Base-by-base conservation (phyloP, 2,113 vertebrate genomes). In the Telmatochromis sp. region DNA sequence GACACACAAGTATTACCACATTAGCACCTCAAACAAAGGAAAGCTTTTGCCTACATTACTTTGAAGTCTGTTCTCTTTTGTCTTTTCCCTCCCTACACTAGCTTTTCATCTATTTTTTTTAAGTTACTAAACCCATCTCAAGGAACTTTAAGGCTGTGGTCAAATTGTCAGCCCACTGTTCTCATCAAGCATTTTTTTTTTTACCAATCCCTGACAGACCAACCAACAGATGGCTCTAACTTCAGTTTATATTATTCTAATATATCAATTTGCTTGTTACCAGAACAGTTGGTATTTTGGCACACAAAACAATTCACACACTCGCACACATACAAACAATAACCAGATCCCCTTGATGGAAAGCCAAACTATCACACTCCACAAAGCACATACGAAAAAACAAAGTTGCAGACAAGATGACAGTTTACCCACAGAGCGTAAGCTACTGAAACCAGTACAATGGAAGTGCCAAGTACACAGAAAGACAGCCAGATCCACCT, bases 401-500 rank as follows among this genome's bases (percentile, higher is more conserved):
- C 82, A 91, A 91, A 87, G 90, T 86, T 86, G 82, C 80, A 89
- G 86, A 86, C 90, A 89, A 89, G 79, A 91, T 92, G 83, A 85
- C 84, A 37, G 91, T 89, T 91, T 88, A 79, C 78, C 82, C 58
- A 63, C 63, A 82, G 86, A 86, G 86, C 82, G 81, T 84, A 65
- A 70, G 70, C 81, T 82, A 81, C 42, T 60, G 91, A 84, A 82
- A 86, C 83, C 81, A 82, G 73, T 42, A 42, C 35, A 68, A 80
- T 49, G 53, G 63, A 89, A 47, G 78, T 87, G 90, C 92, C 92
- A 93, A 93, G 68, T 80, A 91, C 89, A 89, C 85, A 92, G 89
- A 91, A 83, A 91, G 83, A 92, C 83, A 85, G 87, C 83, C 89
- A 93, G 78, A 88, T 89, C 86, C 90, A 93, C 93, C 94, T 95